Evolutionary conservation across 2,888 invertebrate species (phyloP), one percentile per base, ranked within the genome.

Genomic region (Scaptodrosophila latifasciaeformis): DNA sequence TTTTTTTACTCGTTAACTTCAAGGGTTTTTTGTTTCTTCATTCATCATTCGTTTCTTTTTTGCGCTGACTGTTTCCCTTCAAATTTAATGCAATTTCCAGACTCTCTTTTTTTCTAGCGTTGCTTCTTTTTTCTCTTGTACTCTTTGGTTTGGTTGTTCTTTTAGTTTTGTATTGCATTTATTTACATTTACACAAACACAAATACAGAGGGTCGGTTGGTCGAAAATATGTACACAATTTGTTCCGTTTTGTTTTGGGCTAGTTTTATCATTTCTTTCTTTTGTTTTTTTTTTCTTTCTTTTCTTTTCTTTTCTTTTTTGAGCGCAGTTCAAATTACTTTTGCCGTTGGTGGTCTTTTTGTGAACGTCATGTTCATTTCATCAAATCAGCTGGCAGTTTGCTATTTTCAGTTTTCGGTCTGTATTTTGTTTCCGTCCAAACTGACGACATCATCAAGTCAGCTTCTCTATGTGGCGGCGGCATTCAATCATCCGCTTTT

Each of bases 21-120:
- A 34, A 59, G 63, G 47, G 48, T 65, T 60, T 43, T 40, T 27
- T 34, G 9, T 0, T 21, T 52, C 45, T 61, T 51, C 42, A 48
- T 47, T 43, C 54, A 46, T 15, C 45, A 39, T 12, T 42, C 47
- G 56, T 58, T 49, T 50, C 40, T 54, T 54, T 56, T 60, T 59
- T n/a, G 35, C 17, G 31, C n/a, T 17, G 10, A 27, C 24, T 39
- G 55, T 48, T 66, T 58, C 66, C 65, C 59, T 48, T 66, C 65
- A 72, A 72, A 72, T 72, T 77, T 75, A 75, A 75, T 76, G 78
- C 78, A 76, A 76, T 76, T 75, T 76, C 71, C 64, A 66, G 78
- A 69, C 71, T 75, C 62, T 5, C 7, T 24, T 24, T 24, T 24
- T 62, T 62, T n/a, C 31, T 45, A n/a, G 15, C 5, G 42, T 42